Conservation (phyloP, 2,113 vertebrate genomes). For the Grammomys dolichurus region DNA sequence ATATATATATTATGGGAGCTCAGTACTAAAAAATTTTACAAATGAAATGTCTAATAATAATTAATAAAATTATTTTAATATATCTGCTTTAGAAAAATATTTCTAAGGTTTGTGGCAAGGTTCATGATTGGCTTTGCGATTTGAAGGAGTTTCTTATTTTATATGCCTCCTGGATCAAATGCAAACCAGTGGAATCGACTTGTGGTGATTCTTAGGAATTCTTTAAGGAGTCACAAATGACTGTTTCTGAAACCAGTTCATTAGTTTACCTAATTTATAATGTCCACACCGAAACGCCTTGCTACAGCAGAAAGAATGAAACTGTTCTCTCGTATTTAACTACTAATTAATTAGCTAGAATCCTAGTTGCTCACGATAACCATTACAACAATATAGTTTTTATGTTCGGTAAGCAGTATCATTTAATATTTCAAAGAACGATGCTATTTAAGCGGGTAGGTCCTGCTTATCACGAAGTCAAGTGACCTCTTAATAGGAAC, state of each 20-base stretch:
- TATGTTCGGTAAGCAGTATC: conserved; percentile 44
- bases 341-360: conserved; percentile 79
- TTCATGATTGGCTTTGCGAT: not conserved
- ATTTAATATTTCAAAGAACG: conserved; percentile 50
- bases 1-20: conserved; percentile 46
- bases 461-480: conserved; percentile 53
- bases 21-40: conserved; percentile 52
- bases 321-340: conserved; percentile 76
- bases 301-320: conserved; percentile 67
- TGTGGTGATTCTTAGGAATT: not conserved
- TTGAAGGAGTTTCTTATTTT: conserved; percentile 42
- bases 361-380: conserved; percentile 61
- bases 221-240: conserved; percentile 66
- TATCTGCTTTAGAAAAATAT: not conserved
- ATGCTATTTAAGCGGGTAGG: conserved; percentile 55
- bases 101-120: not conserved
- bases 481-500: conserved; percentile 79
- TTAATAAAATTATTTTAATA: conserved; percentile 52
- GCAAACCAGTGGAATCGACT: conserved; percentile 2
- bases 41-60: conserved; percentile 5
- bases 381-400: conserved; percentile 53
- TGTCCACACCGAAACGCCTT: conserved; percentile 68
- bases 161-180: not conserved
- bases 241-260: conserved; percentile 77
- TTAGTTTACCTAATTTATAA: conserved; percentile 82